These are phyloP conservation scores for Candoia aspera DNA, from an alignment of 2,113 vertebrate genomes.

Conservation along the genomic window DNA sequence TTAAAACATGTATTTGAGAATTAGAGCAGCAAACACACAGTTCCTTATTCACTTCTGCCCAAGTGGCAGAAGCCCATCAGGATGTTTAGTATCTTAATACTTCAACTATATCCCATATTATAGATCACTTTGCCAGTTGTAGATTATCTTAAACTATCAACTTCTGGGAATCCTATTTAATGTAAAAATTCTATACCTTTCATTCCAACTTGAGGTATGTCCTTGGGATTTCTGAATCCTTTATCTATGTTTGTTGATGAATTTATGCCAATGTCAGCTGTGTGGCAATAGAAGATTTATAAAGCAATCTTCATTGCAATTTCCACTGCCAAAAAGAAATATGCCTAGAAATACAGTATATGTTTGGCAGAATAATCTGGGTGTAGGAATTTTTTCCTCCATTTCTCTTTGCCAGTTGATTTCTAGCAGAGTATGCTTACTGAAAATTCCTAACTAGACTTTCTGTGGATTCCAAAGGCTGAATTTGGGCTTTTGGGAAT, in stretches of 20 bases:
- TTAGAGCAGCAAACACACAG: neutral
- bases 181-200: neutral
- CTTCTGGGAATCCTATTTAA: neutral
- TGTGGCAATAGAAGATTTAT: neutral
- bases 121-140: neutral
- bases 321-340: constrained; percentile 1
- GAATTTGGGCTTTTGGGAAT: constrained; percentile 21
- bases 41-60: neutral
- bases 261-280: neutral
- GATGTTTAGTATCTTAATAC: neutral
- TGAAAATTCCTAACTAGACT: constrained; percentile 9
- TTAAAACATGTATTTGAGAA: too few species aligned
- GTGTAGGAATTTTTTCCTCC: constrained; percentile 24
- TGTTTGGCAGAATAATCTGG: constrained; percentile 30
- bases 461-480: constrained; percentile 38
- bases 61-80: neutral
- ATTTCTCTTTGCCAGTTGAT: constrained; percentile 30
- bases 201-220: neutral
- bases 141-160: constrained; percentile 3
- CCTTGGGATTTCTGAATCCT: neutral
- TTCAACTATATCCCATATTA: neutral
- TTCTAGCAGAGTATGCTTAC: constrained; percentile 40
- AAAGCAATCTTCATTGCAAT: neutral
- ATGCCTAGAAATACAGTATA: constrained; percentile 22
- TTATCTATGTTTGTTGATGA: neutral